These are phyloP conservation scores for Hemiscyllium ocellatum DNA, from an alignment of 2,113 vertebrate genomes.

Conservation along the genomic window DNA sequence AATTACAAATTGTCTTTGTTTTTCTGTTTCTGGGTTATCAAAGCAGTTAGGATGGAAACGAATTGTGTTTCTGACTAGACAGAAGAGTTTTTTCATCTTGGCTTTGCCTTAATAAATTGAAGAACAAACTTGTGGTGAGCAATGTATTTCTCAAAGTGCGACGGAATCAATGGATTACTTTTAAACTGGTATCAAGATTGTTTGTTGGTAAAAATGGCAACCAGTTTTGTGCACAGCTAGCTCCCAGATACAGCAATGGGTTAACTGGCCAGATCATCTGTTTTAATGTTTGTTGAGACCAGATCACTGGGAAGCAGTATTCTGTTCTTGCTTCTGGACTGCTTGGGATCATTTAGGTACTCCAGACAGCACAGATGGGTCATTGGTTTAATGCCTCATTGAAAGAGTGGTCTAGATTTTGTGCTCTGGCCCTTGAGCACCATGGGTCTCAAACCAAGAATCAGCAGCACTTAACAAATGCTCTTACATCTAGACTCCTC, in stretches of 20 bases:
- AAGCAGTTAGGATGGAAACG: background rate
- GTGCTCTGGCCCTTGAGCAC: background rate
- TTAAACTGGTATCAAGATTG: background rate
- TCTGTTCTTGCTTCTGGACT: background rate
- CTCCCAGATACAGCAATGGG: background rate
- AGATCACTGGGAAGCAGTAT: background rate
- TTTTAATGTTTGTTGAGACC: background rate
- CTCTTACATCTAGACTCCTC: background rate
- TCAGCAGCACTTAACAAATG: background rate
- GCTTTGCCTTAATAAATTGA: background rate
- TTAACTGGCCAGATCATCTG: background rate
- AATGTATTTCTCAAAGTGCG: background rate
- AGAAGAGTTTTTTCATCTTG: background rate
- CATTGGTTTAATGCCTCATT: background rate
- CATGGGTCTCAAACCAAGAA: background rate
- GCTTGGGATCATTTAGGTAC: background rate
- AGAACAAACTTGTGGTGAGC: background rate
- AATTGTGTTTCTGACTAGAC: background rate
- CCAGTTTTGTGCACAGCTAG: background rate
- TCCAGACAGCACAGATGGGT: background rate
- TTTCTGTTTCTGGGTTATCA: too few relatives aligned
- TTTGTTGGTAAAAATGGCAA: background rate
- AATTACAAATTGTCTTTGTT: too few relatives aligned
- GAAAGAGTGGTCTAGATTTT: background rate
- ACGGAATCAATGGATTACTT: background rate